These are phyloP conservation scores for Atrina japonica DNA, from an alignment of 2,888 invertebrate genomes.

Conservation along the genomic window DNA sequence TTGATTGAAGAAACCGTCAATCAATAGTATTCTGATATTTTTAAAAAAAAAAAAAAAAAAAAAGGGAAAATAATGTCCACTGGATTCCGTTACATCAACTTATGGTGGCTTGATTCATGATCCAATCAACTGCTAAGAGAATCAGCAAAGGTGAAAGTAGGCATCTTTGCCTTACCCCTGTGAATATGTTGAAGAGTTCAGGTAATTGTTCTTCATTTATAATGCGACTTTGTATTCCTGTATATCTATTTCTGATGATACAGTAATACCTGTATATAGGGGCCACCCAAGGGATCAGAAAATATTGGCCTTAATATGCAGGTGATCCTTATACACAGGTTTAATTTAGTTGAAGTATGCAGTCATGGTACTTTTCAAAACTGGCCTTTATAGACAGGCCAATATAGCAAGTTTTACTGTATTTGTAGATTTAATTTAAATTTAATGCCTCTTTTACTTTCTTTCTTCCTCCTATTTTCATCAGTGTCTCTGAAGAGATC, in stretches of 20 bases:
- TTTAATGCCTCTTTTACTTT: not conserved
- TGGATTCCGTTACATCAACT: conserved; percentile 11
- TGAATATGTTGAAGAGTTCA: conserved; percentile 20
- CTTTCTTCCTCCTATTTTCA: not conserved
- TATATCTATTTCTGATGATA: conserved; percentile 2
- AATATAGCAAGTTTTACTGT: too few relatives aligned
- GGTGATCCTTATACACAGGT: too few relatives aligned
- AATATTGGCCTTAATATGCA: too few relatives aligned
- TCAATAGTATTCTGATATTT: too few relatives aligned
- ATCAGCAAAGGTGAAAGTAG: conserved; percentile 29
- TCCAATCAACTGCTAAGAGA: conserved; percentile 21
- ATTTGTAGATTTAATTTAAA: not conserved
- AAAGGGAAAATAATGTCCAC: too few relatives aligned
- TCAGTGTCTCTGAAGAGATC: conserved; percentile 1
- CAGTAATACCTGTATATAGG: too few relatives aligned
- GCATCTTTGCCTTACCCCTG: conserved; percentile 22
- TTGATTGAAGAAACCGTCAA: too few relatives aligned
- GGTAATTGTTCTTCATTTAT: conserved; percentile 23
- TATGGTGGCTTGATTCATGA: conserved; percentile 14
- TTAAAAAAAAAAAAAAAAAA: too few relatives aligned
- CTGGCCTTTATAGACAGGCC: not conserved
- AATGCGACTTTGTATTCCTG: conserved; percentile 1
- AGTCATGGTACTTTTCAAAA: too few relatives aligned
- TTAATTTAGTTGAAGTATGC: too few relatives aligned
- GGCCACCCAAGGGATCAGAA: too few relatives aligned